Percentiles rank a stretch among this genome's conserved stretches.
These are phyloP conservation scores for Parascotia fuliginaria DNA, from an alignment of 2,888 invertebrate genomes.

Conservation along the genomic window DNA sequence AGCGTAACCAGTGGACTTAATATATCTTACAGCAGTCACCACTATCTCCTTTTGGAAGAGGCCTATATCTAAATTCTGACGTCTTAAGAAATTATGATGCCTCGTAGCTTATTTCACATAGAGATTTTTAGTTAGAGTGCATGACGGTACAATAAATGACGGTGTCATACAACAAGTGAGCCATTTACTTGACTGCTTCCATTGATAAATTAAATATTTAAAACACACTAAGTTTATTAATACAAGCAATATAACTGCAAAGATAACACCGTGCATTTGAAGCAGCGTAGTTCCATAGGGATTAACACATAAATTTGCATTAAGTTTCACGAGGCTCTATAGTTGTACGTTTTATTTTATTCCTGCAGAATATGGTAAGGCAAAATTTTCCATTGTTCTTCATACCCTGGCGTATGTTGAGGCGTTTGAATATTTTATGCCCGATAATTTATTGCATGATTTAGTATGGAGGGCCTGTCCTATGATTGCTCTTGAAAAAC, in stretches of 20 bases:
- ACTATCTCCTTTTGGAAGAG: too few relatives aligned
- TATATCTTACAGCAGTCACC: too few relatives aligned
- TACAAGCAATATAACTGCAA: not conserved
- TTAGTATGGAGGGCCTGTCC: slow-evolving; percentile 65
- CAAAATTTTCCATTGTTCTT: slow-evolving; percentile 67
- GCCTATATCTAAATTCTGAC: too few relatives aligned
- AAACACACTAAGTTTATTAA: too few relatives aligned
- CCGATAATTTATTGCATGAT: slow-evolving; percentile 81
- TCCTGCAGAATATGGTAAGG: slow-evolving; percentile 48
- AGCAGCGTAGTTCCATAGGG: slow-evolving; percentile 6
- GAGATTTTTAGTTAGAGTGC: too few relatives aligned
- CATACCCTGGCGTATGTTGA: slow-evolving; percentile 66
- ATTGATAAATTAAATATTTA: too few relatives aligned
- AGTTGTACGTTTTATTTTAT: slow-evolving; percentile 41
- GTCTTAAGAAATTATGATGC: too few relatives aligned
- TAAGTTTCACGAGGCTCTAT: slow-evolving; percentile 21
- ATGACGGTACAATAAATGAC: too few relatives aligned
- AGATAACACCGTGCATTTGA: slow-evolving; percentile 1
- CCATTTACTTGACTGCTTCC: too few relatives aligned
- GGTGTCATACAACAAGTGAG: too few relatives aligned
- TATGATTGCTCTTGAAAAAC: slow-evolving; percentile 53
- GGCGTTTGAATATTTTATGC: slow-evolving; percentile 79
- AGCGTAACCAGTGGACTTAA: too few relatives aligned
- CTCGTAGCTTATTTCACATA: too few relatives aligned
- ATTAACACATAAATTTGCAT: slow-evolving; percentile 36